phyloP scores from a whole-genome alignment of 1,140 invertebrate genomes.

The Zaprionus inermis region DNA sequence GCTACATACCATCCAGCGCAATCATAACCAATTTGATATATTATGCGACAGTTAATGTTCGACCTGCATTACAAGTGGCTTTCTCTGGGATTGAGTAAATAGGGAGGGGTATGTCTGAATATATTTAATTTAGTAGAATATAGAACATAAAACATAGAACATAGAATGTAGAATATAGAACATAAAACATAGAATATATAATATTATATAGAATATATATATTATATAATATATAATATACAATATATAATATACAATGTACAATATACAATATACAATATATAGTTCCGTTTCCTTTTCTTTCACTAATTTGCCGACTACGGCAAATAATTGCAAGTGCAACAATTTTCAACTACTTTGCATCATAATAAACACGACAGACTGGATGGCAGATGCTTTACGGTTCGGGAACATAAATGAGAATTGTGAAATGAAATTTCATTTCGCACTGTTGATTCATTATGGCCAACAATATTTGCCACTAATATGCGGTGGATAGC shows the following conservation, averaged over 20 bases:
- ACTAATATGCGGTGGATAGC: slow-evolving; percentile 66
- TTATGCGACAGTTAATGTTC: slow-evolving; percentile 54
- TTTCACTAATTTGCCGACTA: background rate
- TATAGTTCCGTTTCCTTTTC: background rate
- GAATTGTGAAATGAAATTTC: slow-evolving; percentile 46
- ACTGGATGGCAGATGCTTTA: slow-evolving; percentile 26
- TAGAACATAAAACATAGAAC: background rate
- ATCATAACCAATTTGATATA: slow-evolving; percentile 70
- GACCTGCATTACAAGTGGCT: slow-evolving; percentile 50
- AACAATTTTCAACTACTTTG: slow-evolving; percentile 29
- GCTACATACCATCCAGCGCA: slow-evolving; percentile 24
- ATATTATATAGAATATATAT: background rate
- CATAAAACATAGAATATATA: background rate
- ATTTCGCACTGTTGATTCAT: slow-evolving; percentile 54
- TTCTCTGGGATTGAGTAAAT: slow-evolving; percentile 17
- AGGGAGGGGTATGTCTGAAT: background rate
- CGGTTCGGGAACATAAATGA: slow-evolving; percentile 44
- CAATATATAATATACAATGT: background rate
- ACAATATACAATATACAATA: background rate
- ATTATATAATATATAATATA: too few species aligned
- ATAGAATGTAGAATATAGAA: background rate
- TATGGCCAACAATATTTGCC: slow-evolving; percentile 73
- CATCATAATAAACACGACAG: slow-evolving; percentile 24
- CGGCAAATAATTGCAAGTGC: background rate
- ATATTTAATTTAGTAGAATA: background rate